Evolutionary conservation across 2,113 vertebrate genomes (phyloP).

Genomic region (Cyanoramphus novaezelandiae): DNA sequence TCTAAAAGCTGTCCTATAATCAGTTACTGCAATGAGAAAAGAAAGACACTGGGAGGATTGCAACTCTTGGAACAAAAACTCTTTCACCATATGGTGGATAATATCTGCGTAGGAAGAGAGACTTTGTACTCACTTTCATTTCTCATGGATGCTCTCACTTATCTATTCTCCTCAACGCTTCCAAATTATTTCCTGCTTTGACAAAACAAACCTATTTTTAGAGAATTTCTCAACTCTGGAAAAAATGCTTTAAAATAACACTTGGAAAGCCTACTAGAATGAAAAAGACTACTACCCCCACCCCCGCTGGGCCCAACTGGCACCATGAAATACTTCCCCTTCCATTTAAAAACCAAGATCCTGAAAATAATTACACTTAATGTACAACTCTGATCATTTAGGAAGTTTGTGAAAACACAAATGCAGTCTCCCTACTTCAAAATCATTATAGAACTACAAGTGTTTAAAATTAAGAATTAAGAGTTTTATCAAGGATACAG

Average conservation of each 20-base stretch:
- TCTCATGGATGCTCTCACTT: background rate
- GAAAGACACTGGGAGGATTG: background rate
- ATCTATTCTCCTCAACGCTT: background rate
- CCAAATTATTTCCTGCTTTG: conserved; percentile 12
- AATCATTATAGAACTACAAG: background rate
- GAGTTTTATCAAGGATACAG: background rate
- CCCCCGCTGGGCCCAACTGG: background rate
- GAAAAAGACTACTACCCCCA: background rate
- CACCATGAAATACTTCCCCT: background rate
- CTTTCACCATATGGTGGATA: conserved; percentile 12
- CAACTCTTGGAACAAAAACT: background rate
- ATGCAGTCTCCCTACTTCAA: background rate
- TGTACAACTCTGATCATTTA: background rate
- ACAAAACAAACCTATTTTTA: conserved; percentile 28
- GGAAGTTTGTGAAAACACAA: background rate
- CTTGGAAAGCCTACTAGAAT: background rate
- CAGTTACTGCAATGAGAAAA: background rate
- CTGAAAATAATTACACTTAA: background rate
- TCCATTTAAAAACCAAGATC: background rate
- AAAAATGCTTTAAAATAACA: background rate
- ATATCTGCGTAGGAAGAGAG: background rate
- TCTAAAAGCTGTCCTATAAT: background rate
- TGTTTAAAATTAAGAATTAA: background rate
- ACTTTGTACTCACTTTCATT: background rate
- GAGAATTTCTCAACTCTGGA: background rate